phyloP scores from a whole-genome alignment of 2,797 vertebrate species.

The Poecile montanus region DNA sequence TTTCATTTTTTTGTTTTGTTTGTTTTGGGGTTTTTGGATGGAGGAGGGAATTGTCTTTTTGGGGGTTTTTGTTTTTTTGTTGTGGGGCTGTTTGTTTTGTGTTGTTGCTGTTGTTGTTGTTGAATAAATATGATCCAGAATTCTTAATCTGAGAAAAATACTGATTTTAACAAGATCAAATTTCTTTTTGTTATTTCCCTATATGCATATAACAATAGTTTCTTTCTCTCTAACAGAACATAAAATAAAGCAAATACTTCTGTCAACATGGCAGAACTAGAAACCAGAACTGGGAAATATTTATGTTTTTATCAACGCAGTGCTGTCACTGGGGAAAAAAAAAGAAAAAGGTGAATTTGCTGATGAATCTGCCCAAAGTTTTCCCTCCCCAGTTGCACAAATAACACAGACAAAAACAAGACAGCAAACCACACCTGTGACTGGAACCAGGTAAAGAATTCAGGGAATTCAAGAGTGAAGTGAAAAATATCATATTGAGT shows the following conservation, averaged over 20 bases:
- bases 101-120: not conserved
- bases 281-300: not conserved
- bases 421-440: not conserved
- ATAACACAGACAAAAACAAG: not conserved
- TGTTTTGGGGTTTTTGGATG: accelerated
- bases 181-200: not conserved
- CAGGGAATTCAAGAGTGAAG: not conserved
- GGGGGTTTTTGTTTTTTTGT: not conserved
- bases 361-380: not conserved
- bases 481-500: not conserved
- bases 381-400: not conserved
- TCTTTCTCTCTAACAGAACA: not conserved
- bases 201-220: not conserved
- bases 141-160: not conserved
- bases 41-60: not conserved
- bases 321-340: accelerated
- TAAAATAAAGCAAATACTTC: not conserved
- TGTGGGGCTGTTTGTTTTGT: not conserved
- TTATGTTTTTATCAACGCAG: not conserved
- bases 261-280: not conserved
- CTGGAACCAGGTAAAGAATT: not conserved
- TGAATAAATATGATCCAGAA: not conserved
- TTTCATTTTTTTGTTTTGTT: too few species aligned
- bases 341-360: not conserved
- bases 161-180: not conserved